Base-by-base conservation (phyloP, 1,140 invertebrate genomes). In the Cyclargus thomasi region DNA sequence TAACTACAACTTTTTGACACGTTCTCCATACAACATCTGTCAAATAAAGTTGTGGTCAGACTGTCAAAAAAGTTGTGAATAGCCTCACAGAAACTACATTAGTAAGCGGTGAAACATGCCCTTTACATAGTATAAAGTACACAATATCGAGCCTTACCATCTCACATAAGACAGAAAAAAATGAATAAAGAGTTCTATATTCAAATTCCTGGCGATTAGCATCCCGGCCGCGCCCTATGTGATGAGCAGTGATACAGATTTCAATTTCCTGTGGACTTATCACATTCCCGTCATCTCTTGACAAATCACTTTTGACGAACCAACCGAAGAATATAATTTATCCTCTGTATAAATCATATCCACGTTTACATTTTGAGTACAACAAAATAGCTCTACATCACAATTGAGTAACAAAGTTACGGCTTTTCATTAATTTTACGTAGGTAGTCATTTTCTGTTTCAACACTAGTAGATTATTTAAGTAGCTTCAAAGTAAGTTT, bases 271-370 rank as follows among this genome's bases (percentile, higher is more conserved):
- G 83, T 77, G 78, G 79, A 67, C 71, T 85, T 88, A 88, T 88
- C 86, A 73, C 69, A 65, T 67, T 70, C 68, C 76, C 76, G 75
- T 83, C 82, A 88, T 88, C 86, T 86, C 77, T 84, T 88, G 85
- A 88, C 85, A 88, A 88, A 88, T 88, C 85, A 81, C 83, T 84
- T 88, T 86, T 88, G 85, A 86, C 82, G 85, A 80, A 81, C 79
- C 75, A 74, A 69, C 55, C 74, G 71, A 78, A 79, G 75, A 78
- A 74, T 73, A 76, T 71, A 67, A 85, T 86, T 85, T 84, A 83
- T 86, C 80, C 84, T 82, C 62, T 47, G 76, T 72, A 70, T 72
- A 79, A 75, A 78, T 82, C 74, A 74, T 78, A 76, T 80, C 80
- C 80, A 77, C 23, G 16, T 47, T 47, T 47, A 47, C 39, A 47